Percentiles rank a stretch among this genome's conserved stretches.
phyloP scores from a whole-genome alignment of 2,888 invertebrate species.

The Tupiocoris notatus region DNA sequence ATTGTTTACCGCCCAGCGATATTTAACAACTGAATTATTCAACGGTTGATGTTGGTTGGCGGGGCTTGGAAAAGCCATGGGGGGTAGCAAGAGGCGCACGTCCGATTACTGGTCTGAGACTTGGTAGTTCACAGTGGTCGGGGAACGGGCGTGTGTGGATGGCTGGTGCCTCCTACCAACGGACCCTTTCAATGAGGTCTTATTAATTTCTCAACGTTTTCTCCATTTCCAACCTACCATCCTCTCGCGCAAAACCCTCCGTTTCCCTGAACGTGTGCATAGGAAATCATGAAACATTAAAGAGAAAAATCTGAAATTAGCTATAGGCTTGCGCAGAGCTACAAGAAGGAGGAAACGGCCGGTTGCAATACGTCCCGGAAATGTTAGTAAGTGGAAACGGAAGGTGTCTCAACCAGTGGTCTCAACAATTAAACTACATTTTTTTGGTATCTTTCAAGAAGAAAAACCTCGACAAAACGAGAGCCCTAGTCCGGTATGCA shows the following conservation, averaged over 20 bases:
- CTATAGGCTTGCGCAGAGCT: not conserved
- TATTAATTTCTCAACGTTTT: not conserved
- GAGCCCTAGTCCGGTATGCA: too few species aligned
- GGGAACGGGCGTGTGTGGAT: not conserved
- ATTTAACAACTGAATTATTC: conserved; percentile 37
- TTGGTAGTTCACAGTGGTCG: not conserved
- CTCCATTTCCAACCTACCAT: not conserved
- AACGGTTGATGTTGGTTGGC: not conserved
- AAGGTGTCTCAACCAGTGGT: too few species aligned
- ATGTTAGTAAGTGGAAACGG: too few species aligned
- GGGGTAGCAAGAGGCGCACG: not conserved
- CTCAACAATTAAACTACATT: too few species aligned
- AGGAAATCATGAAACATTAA: not conserved
- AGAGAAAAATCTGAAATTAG: not conserved
- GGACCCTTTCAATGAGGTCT: not conserved
- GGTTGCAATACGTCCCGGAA: too few species aligned
- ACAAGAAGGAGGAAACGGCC: too few species aligned
- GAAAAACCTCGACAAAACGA: too few species aligned
- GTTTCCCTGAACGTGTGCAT: not conserved
- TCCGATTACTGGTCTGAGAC: not conserved
- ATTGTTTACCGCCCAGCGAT: conserved; percentile 40
- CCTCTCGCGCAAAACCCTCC: not conserved
- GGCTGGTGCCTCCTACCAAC: not conserved
- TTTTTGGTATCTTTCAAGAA: too few species aligned
- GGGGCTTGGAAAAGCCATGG: not conserved